Conservation (phyloP, 2,113 vertebrate genomes). For the Cephalopterus ornatus region DNA sequence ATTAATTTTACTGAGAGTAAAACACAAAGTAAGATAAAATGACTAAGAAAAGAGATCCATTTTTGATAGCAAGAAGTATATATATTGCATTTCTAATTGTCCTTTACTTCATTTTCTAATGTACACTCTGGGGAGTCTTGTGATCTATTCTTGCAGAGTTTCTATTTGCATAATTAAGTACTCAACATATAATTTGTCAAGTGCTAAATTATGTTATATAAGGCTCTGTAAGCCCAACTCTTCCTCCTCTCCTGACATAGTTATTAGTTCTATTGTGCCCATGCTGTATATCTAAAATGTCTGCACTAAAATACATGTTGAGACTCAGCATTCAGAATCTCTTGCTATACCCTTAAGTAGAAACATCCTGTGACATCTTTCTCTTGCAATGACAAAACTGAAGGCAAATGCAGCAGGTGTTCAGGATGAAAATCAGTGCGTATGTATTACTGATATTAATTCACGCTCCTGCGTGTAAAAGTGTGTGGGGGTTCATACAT, state of each 20-base stretch:
- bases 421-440: neutral
- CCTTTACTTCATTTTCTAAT: neutral
- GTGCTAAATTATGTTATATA: neutral
- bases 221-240: neutral
- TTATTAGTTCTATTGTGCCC: neutral
- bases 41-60: neutral
- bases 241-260: neutral
- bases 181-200: neutral
- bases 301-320: neutral
- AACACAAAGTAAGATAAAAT: neutral
- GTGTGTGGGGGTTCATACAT: rapidly evolving
- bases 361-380: neutral
- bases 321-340: neutral
- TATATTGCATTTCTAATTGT: neutral
- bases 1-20: neutral
- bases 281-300: neutral
- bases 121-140: neutral
- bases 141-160: neutral
- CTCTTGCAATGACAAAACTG: neutral
- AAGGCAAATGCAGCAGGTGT: neutral
- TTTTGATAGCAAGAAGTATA: neutral
- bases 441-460: neutral
- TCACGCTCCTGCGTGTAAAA: neutral
- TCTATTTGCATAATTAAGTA: neutral
- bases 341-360: neutral